Evolutionary conservation across 2,888 invertebrate genomes (phyloP), one percentile per base, ranked within the genome.

Genomic region (Metallyticus violacea): DNA sequence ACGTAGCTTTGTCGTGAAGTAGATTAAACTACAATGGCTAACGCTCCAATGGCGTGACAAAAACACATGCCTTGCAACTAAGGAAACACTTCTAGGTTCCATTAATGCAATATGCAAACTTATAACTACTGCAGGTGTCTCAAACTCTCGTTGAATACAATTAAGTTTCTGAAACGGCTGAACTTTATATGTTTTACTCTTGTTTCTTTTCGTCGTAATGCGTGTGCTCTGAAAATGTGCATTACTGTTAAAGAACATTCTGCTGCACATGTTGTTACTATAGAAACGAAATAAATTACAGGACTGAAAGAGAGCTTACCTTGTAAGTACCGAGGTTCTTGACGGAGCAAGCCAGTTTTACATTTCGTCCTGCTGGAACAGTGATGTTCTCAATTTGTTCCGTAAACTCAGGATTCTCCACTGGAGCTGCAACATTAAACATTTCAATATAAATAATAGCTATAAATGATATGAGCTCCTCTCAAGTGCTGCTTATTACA

Each of bases 381-480:
- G 97, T 98, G 90, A 97, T 96, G 92, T 98, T 98, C 91, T 97
- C 96, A 90, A 98, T 97, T 90, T 96, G 95, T 92, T 97, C 97
- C 88, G 97, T 95, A 92, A 98, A 98, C 92, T 97, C 97, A 1
- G 98, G 98, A 92, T 97, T 97, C 90, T 96, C 96, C 89, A 94
- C 94, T 89, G 96, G 95, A 89, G 93, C 94, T 96, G 94, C 88
- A 95, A 95, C 92, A 93, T n/a, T n/a, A n/a, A n/a, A n/a, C n/a
- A n/a, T n/a, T n/a, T n/a, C n/a, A n/a, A n/a, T n/a, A n/a, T n/a
- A n/a, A n/a, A n/a, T n/a, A n/a, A n/a, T n/a, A n/a, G n/a, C n/a
- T n/a, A n/a, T n/a, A n/a, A n/a, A n/a, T n/a, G n/a, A n/a, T n/a
- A n/a, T n/a, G n/a, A n/a, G n/a, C n/a, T n/a, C n/a, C n/a, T n/a